Evolutionary conservation across 2,888 invertebrate genomes (phyloP), one percentile per base, ranked within the genome.

Genomic region (Mythimna impura): DNA sequence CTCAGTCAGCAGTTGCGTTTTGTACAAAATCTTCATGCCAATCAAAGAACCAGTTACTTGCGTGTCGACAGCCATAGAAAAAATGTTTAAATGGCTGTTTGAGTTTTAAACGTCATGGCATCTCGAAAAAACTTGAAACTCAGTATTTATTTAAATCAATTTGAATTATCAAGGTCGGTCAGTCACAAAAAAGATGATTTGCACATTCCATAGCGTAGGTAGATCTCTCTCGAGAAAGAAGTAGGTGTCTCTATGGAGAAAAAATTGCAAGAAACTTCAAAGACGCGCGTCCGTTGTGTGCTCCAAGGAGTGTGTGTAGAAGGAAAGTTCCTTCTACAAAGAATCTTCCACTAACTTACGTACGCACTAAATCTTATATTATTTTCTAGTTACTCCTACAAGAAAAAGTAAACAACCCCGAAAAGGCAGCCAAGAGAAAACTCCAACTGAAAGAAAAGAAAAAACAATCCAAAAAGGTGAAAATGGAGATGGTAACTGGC

Each of bases 321-420:
- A 30, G 30, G 30, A 30, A 34, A 34, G 34, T 34, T 12, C 43
- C 43, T 43, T 43, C 17, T 47, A 47, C 14, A 20, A 50, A 20
- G 4, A 20, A 50, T 50, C 20, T 17, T 20, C 8, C 3, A 10
- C 14, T 73, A 25, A 25, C 12, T 5, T 25, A 25, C 25, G 25
- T 25, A 25, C 25, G 14, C 2, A 52, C 17, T 57, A 43, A 71
- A 34, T 34, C 43, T 34, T 3, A 1, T 10, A 7, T 52, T n/a
- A 17, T 50, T 58, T 84, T 79, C n/a, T 86, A 96, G 96, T 79
- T 96, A 55, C 86, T 97, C 22, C 95, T 97, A 1, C 97, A 97
- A 93, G 97, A 97, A 91, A 98, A 98, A 89, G 97, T 99, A 0
- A 97, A 97, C 3, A 97, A 99, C 94, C 99, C 99, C 2, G 98